phyloP scores from a whole-genome alignment of 2,113 vertebrate species.

The Paracanthobrama guichenoti region DNA sequence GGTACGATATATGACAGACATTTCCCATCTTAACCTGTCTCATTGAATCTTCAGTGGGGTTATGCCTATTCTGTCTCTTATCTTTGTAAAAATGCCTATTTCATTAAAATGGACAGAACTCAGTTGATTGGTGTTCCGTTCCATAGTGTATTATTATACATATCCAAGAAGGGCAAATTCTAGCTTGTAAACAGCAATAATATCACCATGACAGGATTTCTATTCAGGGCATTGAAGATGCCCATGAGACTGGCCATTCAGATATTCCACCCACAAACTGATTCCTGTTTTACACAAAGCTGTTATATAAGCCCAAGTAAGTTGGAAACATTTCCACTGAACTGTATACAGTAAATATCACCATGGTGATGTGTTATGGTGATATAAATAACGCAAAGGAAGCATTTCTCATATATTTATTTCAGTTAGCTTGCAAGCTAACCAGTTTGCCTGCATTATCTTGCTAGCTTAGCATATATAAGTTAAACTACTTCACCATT shows the following conservation, averaged over 20 bases:
- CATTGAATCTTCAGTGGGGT: not conserved
- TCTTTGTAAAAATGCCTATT: not conserved
- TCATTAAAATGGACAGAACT: not conserved
- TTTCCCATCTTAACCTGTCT: not conserved
- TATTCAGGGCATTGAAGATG: slow-evolving; percentile 1
- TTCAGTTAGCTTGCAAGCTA: not conserved
- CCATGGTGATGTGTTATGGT: not conserved
- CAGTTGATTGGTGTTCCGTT: not conserved
- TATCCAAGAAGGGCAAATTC: not conserved
- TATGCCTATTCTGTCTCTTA: not conserved
- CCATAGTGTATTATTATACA: not conserved
- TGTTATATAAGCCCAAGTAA: slow-evolving; percentile 13
- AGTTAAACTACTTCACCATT: not conserved
- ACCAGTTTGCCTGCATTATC: not conserved
- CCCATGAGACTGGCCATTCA: not conserved
- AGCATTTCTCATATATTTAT: not conserved
- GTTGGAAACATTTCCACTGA: not conserved
- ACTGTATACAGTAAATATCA: slow-evolving; percentile 27
- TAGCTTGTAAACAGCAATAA: not conserved
- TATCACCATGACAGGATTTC: slow-evolving; percentile 11
- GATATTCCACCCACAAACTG: slow-evolving; percentile 1
- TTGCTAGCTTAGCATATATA: not conserved
- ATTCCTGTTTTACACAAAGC: slow-evolving; percentile 5
- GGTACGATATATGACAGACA: slow-evolving; percentile 56
- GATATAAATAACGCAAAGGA: not conserved